A percentile compares a stretch with the other conserved stretches of the same genome.
Conservation (phyloP, 2,888 invertebrate species). For the Tenthredo livida region DNA sequence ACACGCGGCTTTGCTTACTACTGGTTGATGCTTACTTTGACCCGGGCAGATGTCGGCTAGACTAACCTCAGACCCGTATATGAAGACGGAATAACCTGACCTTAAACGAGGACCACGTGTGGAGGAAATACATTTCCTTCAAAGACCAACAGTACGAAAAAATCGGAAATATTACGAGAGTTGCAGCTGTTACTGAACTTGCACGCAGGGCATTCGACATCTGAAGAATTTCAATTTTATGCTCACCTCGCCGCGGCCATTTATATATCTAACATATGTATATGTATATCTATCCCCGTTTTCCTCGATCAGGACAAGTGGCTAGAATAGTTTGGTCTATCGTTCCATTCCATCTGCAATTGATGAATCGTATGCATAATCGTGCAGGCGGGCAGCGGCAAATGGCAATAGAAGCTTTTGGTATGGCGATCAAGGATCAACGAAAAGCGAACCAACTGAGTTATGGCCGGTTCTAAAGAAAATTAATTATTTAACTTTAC, state of each 20-base stretch:
- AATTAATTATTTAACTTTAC: slow-evolving; percentile 54
- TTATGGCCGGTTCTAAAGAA: slow-evolving; percentile 16
- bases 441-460: neutral
- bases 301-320: slow-evolving; percentile 20
- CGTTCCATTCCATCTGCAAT: neutral
- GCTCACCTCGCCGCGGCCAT: neutral
- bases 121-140: slow-evolving; percentile 77
- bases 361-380: neutral
- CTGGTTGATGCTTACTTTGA: slow-evolving; percentile 49
- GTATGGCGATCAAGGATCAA: neutral
- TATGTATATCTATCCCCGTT: neutral
- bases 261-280: neutral
- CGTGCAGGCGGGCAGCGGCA: too few relatives aligned
- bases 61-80: slow-evolving; percentile 54
- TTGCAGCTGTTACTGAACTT: slow-evolving; percentile 48
- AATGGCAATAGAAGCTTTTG: neutral
- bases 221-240: slow-evolving; percentile 34
- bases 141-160: slow-evolving; percentile 57
- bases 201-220: neutral
- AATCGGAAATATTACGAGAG: slow-evolving; percentile 52
- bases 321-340: neutral
- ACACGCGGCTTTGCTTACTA: slow-evolving; percentile 17
- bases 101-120: slow-evolving; percentile 74
- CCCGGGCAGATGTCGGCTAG: slow-evolving; percentile 63
- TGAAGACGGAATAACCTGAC: slow-evolving; percentile 49